A percentile compares a stretch with the other conserved stretches of the same genome.
phyloP scores from a whole-genome alignment of 2,113 vertebrate species.

The Rattus rattus region DNA sequence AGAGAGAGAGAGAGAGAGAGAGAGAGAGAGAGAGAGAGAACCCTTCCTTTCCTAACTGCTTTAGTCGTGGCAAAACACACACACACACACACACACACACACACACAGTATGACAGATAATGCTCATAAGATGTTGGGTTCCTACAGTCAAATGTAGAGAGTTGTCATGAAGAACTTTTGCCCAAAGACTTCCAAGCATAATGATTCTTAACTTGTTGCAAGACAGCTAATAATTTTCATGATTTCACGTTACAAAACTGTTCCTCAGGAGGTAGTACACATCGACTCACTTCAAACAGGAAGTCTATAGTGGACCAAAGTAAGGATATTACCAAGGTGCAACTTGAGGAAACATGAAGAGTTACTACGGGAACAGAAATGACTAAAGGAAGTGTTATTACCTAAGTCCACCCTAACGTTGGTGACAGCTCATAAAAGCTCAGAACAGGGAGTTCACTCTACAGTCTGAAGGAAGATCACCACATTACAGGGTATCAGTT shows the following conservation, averaged over 20 bases:
- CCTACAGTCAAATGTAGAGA: not conserved
- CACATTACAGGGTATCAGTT: too few relatives aligned
- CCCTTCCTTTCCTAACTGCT: not conserved
- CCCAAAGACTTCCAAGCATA: not conserved
- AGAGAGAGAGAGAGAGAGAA: not conserved
- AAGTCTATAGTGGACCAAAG: not conserved
- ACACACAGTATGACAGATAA: not conserved
- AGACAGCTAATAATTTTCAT: not conserved
- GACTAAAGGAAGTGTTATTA: not conserved
- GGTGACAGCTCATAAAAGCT: not conserved
- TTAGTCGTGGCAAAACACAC: not conserved
- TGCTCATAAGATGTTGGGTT: not conserved
- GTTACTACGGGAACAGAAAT: not conserved
- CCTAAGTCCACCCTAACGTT: not conserved
- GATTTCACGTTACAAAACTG: not conserved
- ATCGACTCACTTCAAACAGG: not conserved
- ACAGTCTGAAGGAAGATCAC: not conserved
- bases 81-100: not conserved
- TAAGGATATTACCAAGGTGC: not conserved
- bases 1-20: too few relatives aligned
- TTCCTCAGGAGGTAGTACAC: not conserved
- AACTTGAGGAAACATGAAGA: not conserved
- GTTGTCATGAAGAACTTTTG: not conserved
- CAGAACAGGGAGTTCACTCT: not conserved
- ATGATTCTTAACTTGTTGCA: not conserved